Conservation (phyloP, 2,113 vertebrate species). For the Felis chaus region DNA sequence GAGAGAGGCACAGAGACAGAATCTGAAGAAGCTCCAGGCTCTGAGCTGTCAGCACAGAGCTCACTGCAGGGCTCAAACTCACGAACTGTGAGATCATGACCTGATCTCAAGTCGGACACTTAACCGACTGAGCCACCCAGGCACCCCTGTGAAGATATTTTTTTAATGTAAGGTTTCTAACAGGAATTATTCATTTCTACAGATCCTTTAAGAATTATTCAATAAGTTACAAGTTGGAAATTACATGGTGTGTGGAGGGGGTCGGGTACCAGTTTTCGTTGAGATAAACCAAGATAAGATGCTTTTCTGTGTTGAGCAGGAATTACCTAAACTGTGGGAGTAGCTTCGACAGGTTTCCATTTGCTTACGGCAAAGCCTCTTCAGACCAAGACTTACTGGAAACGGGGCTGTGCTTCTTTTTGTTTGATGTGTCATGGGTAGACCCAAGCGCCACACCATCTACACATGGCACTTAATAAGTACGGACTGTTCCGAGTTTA, state of each 20-base stretch:
- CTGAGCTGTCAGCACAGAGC: too few relatives aligned
- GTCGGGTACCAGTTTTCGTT: neutral
- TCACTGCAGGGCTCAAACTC: too few relatives aligned
- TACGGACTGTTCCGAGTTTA: neutral
- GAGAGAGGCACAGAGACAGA: too few relatives aligned
- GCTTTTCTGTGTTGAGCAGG: neutral
- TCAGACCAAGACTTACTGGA: neutral
- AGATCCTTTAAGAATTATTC: neutral
- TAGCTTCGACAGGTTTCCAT: neutral
- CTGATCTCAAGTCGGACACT: too few relatives aligned
- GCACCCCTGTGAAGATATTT: neutral
- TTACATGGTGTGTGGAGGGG: neutral
- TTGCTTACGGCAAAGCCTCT: neutral
- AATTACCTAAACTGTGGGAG: neutral
- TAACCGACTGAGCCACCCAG: too few relatives aligned
- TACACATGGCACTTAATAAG: neutral
- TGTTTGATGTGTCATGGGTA: neutral
- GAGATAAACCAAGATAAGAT: neutral
- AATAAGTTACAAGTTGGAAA: neutral
- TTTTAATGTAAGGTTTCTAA: neutral
- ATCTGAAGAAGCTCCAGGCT: too few relatives aligned
- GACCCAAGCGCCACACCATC: neutral
- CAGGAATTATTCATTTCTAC: slow-evolving; percentile 7
- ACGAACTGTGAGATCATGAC: too few relatives aligned
- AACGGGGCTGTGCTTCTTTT: neutral